Conservation (phyloP, 2,797 vertebrate species). For the Phrynocephalus forsythii region DNA sequence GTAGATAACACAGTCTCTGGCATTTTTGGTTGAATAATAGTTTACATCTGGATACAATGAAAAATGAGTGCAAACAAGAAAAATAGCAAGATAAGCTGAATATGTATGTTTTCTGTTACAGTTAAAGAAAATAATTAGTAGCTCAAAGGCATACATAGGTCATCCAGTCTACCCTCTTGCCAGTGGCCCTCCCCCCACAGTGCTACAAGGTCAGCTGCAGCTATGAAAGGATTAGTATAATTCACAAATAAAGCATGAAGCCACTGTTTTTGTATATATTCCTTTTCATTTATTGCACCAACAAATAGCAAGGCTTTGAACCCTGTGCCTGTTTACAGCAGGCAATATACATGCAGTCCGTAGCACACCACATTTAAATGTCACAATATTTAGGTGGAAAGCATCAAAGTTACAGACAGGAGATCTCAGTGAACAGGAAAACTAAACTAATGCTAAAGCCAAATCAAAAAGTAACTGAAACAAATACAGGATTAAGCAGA, state of each 20-base stretch:
- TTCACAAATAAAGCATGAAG: background rate
- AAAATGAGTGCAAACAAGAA: constrained; percentile 65
- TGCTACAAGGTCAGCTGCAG: constrained; percentile 11
- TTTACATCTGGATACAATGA: constrained; percentile 56
- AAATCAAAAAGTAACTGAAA: background rate
- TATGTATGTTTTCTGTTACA: constrained; percentile 37
- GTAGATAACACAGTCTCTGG: constrained; percentile 44
- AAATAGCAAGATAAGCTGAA: constrained; percentile 58
- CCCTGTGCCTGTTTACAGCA: background rate
- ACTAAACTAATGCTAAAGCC: background rate
- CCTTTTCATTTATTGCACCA: background rate
- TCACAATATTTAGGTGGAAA: background rate
- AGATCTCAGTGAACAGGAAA: background rate
- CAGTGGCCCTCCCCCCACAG: background rate
- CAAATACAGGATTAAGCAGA: background rate
- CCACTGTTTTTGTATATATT: background rate
- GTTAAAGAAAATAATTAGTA: constrained; percentile 16
- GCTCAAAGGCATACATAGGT: background rate
- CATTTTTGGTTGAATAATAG: constrained; percentile 48
- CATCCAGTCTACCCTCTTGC: background rate
- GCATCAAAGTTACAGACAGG: background rate
- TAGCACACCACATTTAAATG: background rate
- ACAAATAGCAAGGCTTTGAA: background rate
- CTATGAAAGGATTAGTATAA: background rate
- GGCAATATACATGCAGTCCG: too few species aligned